Evolutionary conservation across 2,888 invertebrate genomes (phyloP).

Genomic region (Temnothorax ravouxi): DNA sequence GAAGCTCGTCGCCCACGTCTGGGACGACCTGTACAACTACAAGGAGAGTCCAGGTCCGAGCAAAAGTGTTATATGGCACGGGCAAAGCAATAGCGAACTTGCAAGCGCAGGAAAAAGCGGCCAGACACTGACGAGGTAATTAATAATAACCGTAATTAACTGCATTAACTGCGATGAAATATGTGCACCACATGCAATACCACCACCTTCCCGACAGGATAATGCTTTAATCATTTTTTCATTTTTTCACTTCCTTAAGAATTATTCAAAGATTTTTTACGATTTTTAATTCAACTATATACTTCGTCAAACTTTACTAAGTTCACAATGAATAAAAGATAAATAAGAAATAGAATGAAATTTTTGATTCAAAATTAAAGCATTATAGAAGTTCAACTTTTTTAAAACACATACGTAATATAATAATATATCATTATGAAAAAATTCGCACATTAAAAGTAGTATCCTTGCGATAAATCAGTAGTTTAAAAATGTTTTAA

Average conservation of each 20-base stretch:
- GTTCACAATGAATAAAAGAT: background rate
- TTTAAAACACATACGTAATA: background rate
- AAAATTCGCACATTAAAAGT: background rate
- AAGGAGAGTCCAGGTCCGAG: constrained; percentile 82
- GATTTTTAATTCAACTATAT: background rate
- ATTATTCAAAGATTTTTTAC: background rate
- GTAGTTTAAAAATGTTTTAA: background rate
- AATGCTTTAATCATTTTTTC: background rate
- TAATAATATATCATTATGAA: background rate
- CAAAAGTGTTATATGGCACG: constrained; percentile 83
- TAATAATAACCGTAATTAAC: constrained; percentile 20
- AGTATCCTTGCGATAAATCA: background rate
- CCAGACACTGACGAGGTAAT: constrained; percentile 78
- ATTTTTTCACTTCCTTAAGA: background rate
- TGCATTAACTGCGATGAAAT: background rate
- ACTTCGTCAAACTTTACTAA: background rate
- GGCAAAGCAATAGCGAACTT: constrained; percentile 83
- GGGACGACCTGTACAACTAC: constrained; percentile 66
- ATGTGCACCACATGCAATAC: background rate
- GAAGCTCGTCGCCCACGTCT: constrained; percentile 71
- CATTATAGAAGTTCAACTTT: background rate
- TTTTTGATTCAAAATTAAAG: background rate
- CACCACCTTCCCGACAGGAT: background rate
- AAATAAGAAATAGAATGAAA: too few relatives aligned
- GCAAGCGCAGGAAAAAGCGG: constrained; percentile 83